Percentiles rank a stretch among this genome's conserved stretches.
These are phyloP conservation scores for Zapus hudsonius DNA, from an alignment of 2,113 vertebrate genomes.

Conservation along the genomic window DNA sequence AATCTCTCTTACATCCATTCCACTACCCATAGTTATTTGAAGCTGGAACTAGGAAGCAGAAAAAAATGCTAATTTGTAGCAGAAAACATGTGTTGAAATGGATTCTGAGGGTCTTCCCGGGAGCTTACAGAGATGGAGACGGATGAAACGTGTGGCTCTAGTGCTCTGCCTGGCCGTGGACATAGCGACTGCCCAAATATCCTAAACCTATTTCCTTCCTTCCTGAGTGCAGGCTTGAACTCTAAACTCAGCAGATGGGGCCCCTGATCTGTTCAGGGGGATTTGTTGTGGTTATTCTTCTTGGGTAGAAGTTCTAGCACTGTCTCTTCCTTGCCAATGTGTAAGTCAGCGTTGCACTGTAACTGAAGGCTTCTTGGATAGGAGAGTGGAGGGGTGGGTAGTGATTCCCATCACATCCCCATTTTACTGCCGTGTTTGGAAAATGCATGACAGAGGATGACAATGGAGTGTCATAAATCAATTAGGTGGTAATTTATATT, in stretches of 20 bases:
- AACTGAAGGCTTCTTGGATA: not conserved
- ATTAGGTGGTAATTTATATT: constrained; percentile 34
- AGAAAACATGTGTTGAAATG: not conserved
- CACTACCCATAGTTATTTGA: not conserved
- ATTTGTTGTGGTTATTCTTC: not conserved
- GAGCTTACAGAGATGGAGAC: constrained; percentile 5
- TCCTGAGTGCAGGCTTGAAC: not conserved
- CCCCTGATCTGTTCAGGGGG: not conserved
- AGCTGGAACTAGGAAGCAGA: not conserved
- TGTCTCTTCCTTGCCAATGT: not conserved
- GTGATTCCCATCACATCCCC: not conserved
- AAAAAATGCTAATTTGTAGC: not conserved
- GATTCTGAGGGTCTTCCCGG: not conserved
- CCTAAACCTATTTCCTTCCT: not conserved
- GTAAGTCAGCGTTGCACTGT: not conserved
- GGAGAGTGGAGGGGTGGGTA: not conserved
- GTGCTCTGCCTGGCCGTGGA: not conserved
- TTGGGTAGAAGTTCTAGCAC: not conserved
- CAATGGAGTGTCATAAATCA: constrained; percentile 11
- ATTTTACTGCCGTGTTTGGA: not conserved
- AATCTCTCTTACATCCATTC: not conserved
- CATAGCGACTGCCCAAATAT: not conserved
- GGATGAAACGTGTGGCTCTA: not conserved
- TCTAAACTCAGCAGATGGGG: not conserved
- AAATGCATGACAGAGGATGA: constrained; percentile 4